Base-by-base conservation (phyloP, 2,888 invertebrate species). In the Macaria liturata region DNA sequence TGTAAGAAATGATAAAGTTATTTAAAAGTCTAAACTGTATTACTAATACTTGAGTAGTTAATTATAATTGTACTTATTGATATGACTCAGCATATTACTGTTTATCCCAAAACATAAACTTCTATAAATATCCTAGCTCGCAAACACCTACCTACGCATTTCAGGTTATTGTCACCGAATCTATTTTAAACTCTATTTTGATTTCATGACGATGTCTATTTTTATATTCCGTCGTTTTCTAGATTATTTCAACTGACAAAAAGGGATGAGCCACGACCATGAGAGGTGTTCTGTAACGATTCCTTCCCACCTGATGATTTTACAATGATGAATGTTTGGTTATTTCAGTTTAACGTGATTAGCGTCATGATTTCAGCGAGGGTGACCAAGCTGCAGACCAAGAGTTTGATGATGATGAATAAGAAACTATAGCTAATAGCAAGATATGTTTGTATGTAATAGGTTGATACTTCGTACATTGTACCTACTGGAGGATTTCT, bases 211-310 rank as follows among this genome's bases (percentile, higher is more conserved):
- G 57, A 45, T n/a, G 9, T 42, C 4, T 30, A 8, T 61, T 54
- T 57, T 57, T 60, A 53, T 53, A 56, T 9, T 43, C 20, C 20
- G 20, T 20, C 20, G 20, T 20, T 31, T 32, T 4, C 20, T 9
- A 46, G 49, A 34, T 45, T 45, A 0, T 37, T 51, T 42, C 56
- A 48, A 53, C 42, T 56, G 54, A 37, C n/a, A n/a, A 42, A 31
- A 39, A 49, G 52, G 54, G 52, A 59, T 54, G 49, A 40, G 8
- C 49, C 42, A 32, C 32, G 42, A 52, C 57, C 63, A 43, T 9
- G 40, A 46, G 46, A 48, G 40, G 48, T 39, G 49, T 61, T 65
- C 83, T 84, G 69, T 83, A 84, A 84, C 62, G 66, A 71, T 72
- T 69, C 73, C 78, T 66, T 77, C 78, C 58, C 52, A 65, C 46